These are phyloP conservation scores for Platycercus adscitus DNA, from an alignment of 2,113 vertebrate species.

Conservation along the genomic window DNA sequence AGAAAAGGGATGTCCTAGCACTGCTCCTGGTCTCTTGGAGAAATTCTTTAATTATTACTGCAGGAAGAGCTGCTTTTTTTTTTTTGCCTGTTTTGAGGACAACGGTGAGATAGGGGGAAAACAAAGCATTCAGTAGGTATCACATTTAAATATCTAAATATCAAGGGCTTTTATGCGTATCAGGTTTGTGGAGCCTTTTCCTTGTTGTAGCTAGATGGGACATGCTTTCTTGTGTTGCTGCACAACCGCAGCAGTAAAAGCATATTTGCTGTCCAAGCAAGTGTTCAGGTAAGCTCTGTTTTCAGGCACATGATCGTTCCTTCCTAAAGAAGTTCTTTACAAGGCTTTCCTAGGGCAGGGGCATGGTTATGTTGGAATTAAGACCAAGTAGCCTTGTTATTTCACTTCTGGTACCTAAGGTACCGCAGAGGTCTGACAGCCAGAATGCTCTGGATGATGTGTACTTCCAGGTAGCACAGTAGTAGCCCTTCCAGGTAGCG, in stretches of 20 bases:
- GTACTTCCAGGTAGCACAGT: background rate
- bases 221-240: background rate
- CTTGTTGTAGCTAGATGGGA: background rate
- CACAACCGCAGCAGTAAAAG: background rate
- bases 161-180: background rate
- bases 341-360: rapidly evolving
- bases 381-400: background rate
- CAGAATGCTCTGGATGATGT: background rate
- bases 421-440: background rate
- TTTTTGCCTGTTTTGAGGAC: background rate
- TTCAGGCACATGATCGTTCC: background rate
- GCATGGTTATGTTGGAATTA: rapidly evolving
- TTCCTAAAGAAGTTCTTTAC: background rate
- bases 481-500: background rate
- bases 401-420: background rate
- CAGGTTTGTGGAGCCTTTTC: background rate
- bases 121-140: background rate
- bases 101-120: background rate
- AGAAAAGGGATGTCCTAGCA: background rate
- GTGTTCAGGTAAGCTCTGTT: background rate
- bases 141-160: background rate
- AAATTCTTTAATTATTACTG: background rate
- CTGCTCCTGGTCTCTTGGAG: background rate
- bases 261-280: background rate
- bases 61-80: background rate